These are phyloP conservation scores for Australoheros facetus DNA, from an alignment of 2,797 vertebrate species.

Conservation along the genomic window DNA sequence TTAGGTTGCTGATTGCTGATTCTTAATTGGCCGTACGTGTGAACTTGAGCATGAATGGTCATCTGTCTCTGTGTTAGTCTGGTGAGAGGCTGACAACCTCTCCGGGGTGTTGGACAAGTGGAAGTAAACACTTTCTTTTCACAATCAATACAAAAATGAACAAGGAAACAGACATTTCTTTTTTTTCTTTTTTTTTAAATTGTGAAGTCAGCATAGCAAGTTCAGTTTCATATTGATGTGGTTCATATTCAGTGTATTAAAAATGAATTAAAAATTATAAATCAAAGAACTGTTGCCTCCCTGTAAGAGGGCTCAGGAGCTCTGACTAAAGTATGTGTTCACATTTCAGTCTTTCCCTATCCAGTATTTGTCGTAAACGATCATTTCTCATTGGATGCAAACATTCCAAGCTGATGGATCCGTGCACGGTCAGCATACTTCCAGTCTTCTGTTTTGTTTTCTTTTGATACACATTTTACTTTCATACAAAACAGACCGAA, in stretches of 20 bases:
- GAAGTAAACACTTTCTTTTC: background rate
- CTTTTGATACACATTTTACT: background rate
- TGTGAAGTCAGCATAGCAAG: background rate
- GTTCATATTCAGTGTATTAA: background rate
- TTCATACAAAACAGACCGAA: background rate
- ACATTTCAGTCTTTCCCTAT: background rate
- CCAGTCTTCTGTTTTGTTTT: background rate
- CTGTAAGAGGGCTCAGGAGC: background rate
- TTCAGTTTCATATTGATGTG: background rate
- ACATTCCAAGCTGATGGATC: background rate
- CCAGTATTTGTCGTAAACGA: background rate
- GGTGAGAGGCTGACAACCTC: too few relatives aligned
- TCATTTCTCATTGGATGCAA: background rate
- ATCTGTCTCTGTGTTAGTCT: background rate
- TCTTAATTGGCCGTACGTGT: background rate
- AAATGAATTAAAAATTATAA: conserved; percentile 3
- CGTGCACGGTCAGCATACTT: background rate
- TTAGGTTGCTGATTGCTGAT: background rate
- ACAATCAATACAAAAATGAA: background rate
- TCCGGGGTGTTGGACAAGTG: background rate
- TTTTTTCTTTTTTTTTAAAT: too few relatives aligned
- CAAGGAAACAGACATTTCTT: background rate
- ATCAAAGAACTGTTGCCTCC: background rate
- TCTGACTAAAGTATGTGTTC: background rate
- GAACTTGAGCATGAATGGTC: background rate